Conservation (phyloP, 2,113 vertebrate species). For the Hippoglossus stenolepis region DNA sequence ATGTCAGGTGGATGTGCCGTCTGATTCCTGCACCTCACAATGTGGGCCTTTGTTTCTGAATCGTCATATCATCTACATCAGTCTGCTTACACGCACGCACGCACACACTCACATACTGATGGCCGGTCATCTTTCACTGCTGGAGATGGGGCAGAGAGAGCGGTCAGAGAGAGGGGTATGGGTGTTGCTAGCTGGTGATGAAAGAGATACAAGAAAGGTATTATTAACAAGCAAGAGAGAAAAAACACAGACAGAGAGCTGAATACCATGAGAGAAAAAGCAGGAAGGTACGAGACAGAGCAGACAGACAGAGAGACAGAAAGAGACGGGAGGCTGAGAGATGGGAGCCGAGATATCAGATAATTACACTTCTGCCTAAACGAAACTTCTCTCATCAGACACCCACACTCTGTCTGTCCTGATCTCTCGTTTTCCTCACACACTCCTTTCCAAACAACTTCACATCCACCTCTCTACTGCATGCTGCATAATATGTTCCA, state of each 20-base stretch:
- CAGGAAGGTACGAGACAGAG: neutral
- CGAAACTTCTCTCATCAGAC: neutral
- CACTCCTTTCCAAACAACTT: no score
- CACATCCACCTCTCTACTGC: neutral
- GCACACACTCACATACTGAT: neutral
- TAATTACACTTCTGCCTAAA: neutral
- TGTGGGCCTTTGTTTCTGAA: conserved; percentile 28
- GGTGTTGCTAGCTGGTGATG: conserved; percentile 3
- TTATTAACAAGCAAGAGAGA: conserved; percentile 12
- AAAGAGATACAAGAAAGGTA: neutral
- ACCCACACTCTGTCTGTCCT: neutral
- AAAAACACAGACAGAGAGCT: neutral
- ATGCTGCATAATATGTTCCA: neutral
- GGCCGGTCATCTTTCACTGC: conserved; percentile 35
- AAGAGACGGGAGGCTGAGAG: neutral
- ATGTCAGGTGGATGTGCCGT: conserved; percentile 16
- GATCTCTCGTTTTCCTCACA: neutral
- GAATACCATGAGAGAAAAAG: neutral
- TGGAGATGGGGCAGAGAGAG: neutral
- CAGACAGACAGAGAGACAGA: neutral
- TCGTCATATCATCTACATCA: conserved; percentile 15
- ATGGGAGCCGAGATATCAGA: conserved; percentile 6
- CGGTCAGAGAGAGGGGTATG: neutral
- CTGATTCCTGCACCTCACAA: conserved; percentile 12
- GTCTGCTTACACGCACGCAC: neutral